Base-by-base conservation (phyloP, 2,797 vertebrate genomes). In the Gymnopithys bicolor region DNA sequence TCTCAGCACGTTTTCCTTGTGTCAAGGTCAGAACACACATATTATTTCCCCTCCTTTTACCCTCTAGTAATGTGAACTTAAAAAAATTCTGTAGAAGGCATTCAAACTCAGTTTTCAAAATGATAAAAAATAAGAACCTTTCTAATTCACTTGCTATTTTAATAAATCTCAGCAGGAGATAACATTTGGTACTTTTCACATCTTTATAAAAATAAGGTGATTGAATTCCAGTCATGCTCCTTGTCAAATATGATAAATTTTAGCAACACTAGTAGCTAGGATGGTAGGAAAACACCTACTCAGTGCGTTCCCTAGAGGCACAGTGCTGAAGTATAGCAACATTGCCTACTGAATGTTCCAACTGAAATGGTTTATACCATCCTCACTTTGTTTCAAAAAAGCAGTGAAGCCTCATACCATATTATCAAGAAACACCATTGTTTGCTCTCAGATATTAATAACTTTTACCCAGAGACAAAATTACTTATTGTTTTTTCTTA, bases 271-370 rank as follows among this genome's bases (percentile, higher is more conserved):
- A 52, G 91, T 78, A 90, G 67, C 55, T 84, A 49, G 30, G 51
- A 84, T 32, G 48, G 73, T 33, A 91, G 73, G 87, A 81, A 85
- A 86, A 93, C 60, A 92, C 37, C 66, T 74, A 49, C 53, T 85
- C 46, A 35, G 63, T 64, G 82, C 46, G 53, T 86, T 86, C 69
- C 69, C 76, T 43, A 71, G 45, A 67, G 81, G 79, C 56, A 77
- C 30, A 60, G 68, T 39, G 46, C 33, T 83, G 43, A 85, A 92
- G 73, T 35, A 37, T 14, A 84, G 56, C 60, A 75, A 84, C 58
- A 58, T 3, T 66, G 45, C 55, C 87, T 82, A 78, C 55, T 86
- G 70, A 90, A 81, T 62, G 62, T 66, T 87, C 73, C 60, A 51
- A 73, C 0, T 69, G 62, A 91, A 86, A 81, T 6, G 27, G 53